phyloP scores from a whole-genome alignment of 2,888 invertebrate genomes.

The Rotaria magnacalcarata region DNA sequence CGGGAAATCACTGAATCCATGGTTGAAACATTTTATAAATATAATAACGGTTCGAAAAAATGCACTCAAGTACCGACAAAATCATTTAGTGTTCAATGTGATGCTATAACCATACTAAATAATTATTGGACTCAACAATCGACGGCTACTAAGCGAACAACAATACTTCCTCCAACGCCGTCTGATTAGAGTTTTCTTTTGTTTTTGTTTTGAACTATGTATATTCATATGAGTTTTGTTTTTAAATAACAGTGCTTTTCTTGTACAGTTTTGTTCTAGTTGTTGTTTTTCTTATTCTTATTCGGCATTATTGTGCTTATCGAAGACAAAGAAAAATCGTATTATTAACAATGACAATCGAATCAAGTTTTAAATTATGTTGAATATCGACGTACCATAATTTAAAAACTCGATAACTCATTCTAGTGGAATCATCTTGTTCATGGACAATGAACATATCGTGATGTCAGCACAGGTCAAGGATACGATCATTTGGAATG shows the following conservation, averaged over 20 bases:
- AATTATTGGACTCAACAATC: slow-evolving; percentile 35
- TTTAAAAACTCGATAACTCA: too few species aligned
- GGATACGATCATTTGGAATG: too few species aligned
- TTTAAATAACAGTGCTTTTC: slow-evolving; percentile 12
- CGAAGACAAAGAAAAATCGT: background rate
- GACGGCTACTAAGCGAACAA: background rate
- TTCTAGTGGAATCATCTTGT: too few species aligned
- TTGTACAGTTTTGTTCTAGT: slow-evolving; percentile 29
- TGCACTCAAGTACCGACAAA: slow-evolving; percentile 44
- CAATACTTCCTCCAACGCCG: background rate
- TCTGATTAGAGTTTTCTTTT: background rate
- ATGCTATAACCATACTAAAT: slow-evolving; percentile 44
- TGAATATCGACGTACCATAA: too few species aligned
- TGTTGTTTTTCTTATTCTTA: slow-evolving; percentile 5
- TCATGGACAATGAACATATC: too few species aligned
- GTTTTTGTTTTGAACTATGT: background rate
- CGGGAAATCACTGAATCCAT: slow-evolving; percentile 40
- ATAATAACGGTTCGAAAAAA: slow-evolving; percentile 45
- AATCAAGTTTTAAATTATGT: background rate
- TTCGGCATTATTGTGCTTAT: background rate
- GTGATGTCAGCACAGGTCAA: too few species aligned
- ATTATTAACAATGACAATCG: background rate
- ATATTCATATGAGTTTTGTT: background rate
- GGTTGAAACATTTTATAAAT: slow-evolving; percentile 47
- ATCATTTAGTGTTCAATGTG: slow-evolving; percentile 45